Percentiles rank a stretch among this genome's conserved stretches.
phyloP scores from a whole-genome alignment of 2,113 vertebrate genomes.

The Aptenodytes forsteri region DNA sequence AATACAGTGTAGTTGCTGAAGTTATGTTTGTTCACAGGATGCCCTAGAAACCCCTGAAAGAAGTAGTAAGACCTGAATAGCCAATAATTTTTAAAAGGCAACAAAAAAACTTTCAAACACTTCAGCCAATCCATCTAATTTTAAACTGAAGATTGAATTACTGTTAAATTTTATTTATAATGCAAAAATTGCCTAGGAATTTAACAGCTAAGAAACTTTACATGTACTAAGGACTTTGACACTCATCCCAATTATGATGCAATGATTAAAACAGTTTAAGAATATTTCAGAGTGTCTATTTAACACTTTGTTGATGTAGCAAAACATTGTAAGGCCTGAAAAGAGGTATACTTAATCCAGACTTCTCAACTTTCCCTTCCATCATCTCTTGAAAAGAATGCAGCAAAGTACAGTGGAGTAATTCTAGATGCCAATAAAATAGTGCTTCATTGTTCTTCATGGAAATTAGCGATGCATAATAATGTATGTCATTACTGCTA shows the following conservation, averaged over 20 bases:
- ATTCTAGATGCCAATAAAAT: conserved; percentile 66
- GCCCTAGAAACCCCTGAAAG: not conserved
- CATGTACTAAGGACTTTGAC: not conserved
- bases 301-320: not conserved
- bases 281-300: not conserved
- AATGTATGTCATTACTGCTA: conserved; percentile 67
- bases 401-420: conserved; percentile 11
- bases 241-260: not conserved
- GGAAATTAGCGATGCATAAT: conserved; percentile 72
- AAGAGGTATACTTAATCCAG: not conserved
- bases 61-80: not conserved
- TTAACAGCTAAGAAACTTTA: not conserved
- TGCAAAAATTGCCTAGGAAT: not conserved
- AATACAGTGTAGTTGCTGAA: not conserved
- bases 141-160: not conserved
- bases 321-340: not conserved
- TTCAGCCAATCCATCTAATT: not conserved
- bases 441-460: conserved; percentile 70
- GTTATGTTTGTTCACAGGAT: not conserved
- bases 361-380: not conserved
- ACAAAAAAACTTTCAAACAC: not conserved
- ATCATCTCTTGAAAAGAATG: not conserved
- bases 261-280: conserved; percentile 1
- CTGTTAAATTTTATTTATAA: not conserved
- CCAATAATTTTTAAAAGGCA: not conserved